Base-by-base conservation (phyloP, 1,140 invertebrate genomes). In the Steinernema feltiae region DNA sequence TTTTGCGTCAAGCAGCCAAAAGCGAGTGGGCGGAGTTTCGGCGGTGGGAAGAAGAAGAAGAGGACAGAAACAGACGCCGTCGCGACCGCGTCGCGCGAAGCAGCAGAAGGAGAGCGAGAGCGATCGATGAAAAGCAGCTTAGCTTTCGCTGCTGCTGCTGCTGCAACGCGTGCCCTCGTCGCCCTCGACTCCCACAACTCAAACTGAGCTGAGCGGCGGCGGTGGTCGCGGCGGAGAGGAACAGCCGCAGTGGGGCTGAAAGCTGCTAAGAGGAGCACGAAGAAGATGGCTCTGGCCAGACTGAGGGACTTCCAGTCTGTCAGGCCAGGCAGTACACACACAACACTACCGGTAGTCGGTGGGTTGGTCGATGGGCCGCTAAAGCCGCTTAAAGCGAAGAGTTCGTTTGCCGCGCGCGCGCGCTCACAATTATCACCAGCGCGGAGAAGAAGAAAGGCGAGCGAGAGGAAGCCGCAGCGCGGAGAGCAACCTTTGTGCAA, bases 71-170 rank as follows among this genome's bases (percentile, higher is more conserved):
- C 41, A 46, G 41, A 46, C 41, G 41, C 41, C 7, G 41, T n/a
- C n/a, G 41, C 41, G 41, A n/a, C 41, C 41, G 41, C 41, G 41
- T 46, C 41, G 41, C 41, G 41, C 53, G 53, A 17, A 63, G 53
- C 53, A 63, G 53, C 53, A 63, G 24, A 63, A 27, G 53, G 18
- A 18, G 18, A 41, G 35, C 35, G 18, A 41, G 53, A 63, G 53
- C 53, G 53, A 63, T 63, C 53, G 53, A 63, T 63, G 53, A 27
- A 63, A 63, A 63, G 53, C 53, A 63, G 53, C 53, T 63, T 63
- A 63, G 53, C 53, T 63, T 3, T 15, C 53, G 7, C 53, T 63
- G 53, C 53, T 63, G 53, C 53, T 63, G 53, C 12, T 12, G 53
- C 53, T 63, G 53, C 53, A 63, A 27, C 53, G 41, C 7, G 41